Base-by-base conservation (phyloP, 1,140 invertebrate genomes). In the Arion vulgaris region DNA sequence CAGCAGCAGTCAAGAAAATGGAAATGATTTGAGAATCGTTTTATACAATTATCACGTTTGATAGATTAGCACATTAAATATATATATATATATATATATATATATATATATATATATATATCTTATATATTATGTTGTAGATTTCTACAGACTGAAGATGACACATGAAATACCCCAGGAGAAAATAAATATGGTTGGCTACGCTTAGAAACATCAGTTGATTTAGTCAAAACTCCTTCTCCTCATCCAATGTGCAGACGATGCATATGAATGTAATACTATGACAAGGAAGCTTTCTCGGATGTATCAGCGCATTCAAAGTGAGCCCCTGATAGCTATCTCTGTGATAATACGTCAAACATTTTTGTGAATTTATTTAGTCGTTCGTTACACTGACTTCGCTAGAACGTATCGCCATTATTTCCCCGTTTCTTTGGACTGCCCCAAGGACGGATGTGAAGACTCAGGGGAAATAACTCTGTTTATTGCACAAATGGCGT, bases 401-500 rank as follows among this genome's bases (percentile, higher is more conserved):
- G 28, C n/a, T 7, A 28, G 11, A 66, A 32, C 17, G 32, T 66
- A 66, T 66, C 62, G 28, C 62, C 62, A 66, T 32, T 32, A 66
- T 66, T 66, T 66, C 62, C 32, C 28, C 28, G 62, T 32, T 66
- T 11, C 62, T 23, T 32, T 32, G 62, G n/a, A n/a, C 19, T 28
- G 62, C 28, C 28, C n/a, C n/a, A 7, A 66, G 19, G 28, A 34
- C 5, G 28, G 62, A 66, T 66, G 62, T 23, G n/a, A 26, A n/a
- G 17, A 32, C 57, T 34, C 83, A 15, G 34, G 76, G 76, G 76
- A 78, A 78, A 78, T 78, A 66, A 78, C 62, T 23, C 53, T 4
- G 51, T 66, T 78, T 78, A 19, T 68, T 76, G 74, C 74, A 36
- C 74, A 53, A 78, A 78, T 78, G 34, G 76, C 51, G 76, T 68